These are phyloP conservation scores for Pteronura brasiliensis DNA, from an alignment of 2,113 vertebrate species.

Conservation along the genomic window DNA sequence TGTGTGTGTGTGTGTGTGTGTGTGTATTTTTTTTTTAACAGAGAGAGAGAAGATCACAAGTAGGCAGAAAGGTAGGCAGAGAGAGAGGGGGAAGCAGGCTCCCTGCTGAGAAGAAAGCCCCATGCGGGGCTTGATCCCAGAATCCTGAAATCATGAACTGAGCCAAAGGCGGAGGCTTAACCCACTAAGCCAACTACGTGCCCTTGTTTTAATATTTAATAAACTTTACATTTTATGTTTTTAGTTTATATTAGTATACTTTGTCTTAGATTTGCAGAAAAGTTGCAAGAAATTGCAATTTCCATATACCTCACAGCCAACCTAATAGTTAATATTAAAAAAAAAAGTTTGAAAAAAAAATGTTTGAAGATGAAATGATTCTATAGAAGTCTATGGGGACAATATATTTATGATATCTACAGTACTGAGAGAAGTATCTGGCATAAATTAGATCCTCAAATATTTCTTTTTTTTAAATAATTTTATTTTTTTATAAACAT, in stretches of 20 bases:
- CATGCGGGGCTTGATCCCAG: too few species aligned
- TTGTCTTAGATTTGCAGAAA: background rate
- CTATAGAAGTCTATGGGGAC: background rate
- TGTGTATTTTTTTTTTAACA: too few species aligned
- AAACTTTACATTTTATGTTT: background rate
- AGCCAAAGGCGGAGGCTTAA: too few species aligned
- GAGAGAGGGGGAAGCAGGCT: too few species aligned
- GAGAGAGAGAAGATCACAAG: too few species aligned
- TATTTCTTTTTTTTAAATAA: too few species aligned
- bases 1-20: too few species aligned
- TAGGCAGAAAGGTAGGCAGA: too few species aligned
- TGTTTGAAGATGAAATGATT: background rate
- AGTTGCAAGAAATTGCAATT: background rate
- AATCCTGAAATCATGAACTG: too few species aligned
- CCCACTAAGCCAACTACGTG: too few species aligned
- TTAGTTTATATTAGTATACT: background rate
- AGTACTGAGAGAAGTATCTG: background rate
- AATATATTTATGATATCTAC: background rate
- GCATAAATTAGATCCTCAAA: background rate
- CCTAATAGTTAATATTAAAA: background rate
- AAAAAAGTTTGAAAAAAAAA: background rate
- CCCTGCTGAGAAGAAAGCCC: too few species aligned
- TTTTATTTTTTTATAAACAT: too few species aligned
- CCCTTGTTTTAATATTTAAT: background rate
- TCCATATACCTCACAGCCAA: background rate